A percentile compares a stretch with the other conserved stretches of the same genome.
Evolutionary conservation across 2,797 vertebrate species (phyloP).

Genomic region (Gadopsis marmoratus): DNA sequence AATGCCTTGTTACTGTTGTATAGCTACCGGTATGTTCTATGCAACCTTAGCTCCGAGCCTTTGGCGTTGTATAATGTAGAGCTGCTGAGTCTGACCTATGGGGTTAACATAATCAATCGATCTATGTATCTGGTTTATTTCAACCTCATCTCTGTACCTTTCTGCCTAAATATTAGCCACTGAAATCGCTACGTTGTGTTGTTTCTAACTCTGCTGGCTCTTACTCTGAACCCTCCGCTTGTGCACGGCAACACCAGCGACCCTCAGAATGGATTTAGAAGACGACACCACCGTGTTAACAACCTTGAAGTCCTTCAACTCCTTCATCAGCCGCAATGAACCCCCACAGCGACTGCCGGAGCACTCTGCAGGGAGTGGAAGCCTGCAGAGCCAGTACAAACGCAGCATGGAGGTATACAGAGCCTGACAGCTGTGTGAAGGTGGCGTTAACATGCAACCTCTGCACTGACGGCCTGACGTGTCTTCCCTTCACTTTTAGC

Average conservation of each 20-base stretch:
- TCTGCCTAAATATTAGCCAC: background rate
- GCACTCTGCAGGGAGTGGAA: conserved; percentile 60
- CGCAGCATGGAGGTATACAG: conserved; percentile 90
- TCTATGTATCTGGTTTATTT: background rate
- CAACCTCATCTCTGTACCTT: background rate
- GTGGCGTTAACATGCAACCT: background rate
- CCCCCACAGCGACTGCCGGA: conserved; percentile 68
- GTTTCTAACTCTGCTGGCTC: background rate
- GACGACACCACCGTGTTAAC: conserved; percentile 93
- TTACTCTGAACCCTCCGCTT: background rate
- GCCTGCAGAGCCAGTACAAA: conserved; percentile 90
- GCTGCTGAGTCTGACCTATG: background rate
- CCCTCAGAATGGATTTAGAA: conserved; percentile 89
- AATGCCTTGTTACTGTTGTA: background rate
- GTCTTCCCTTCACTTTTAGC: conserved; percentile 70
- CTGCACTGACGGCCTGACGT: conserved; percentile 11
- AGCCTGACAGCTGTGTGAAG: background rate
- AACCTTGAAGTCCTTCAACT: conserved; percentile 92
- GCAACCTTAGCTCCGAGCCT: background rate
- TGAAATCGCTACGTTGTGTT: background rate
- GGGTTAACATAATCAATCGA: background rate
- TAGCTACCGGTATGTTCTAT: background rate
- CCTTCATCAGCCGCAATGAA: conserved; percentile 89
- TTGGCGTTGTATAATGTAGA: background rate
- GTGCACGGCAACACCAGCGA: background rate